A percentile compares a stretch with the other conserved stretches of the same genome.
Conservation (phyloP, 2,888 invertebrate species). For the Sepiola atlantica region DNA sequence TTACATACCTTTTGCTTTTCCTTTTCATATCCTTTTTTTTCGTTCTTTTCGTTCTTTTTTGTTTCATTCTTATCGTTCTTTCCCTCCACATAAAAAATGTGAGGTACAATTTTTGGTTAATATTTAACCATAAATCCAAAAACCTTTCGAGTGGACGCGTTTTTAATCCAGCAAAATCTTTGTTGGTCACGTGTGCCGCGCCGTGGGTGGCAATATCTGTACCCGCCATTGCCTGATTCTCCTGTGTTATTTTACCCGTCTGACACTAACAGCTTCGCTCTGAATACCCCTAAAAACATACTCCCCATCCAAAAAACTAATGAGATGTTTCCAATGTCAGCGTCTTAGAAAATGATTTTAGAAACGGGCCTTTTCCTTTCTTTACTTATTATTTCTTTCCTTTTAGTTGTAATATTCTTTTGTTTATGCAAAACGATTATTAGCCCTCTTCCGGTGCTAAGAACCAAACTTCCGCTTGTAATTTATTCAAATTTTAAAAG, state of each 20-base stretch:
- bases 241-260: background rate
- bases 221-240: background rate
- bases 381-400: background rate
- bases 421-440: background rate
- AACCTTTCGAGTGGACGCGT: background rate
- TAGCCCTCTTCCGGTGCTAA: background rate
- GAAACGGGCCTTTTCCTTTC: background rate
- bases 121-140: background rate
- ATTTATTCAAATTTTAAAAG: constrained; percentile 8
- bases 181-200: background rate
- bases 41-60: no score
- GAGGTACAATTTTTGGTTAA: no score
- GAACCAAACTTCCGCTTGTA: background rate
- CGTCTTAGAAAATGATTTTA: background rate
- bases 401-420: background rate
- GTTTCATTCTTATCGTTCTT: no score
- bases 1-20: no score
- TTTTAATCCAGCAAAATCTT: background rate
- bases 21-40: no score
- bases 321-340: constrained; percentile 32
- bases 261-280: constrained; percentile 18
- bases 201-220: background rate
- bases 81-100: no score
- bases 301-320: background rate
- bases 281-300: background rate